Evolutionary conservation across 2,888 invertebrate genomes (phyloP), one percentile per base, ranked within the genome.

Genomic region (Drosophila bunnanda): DNA sequence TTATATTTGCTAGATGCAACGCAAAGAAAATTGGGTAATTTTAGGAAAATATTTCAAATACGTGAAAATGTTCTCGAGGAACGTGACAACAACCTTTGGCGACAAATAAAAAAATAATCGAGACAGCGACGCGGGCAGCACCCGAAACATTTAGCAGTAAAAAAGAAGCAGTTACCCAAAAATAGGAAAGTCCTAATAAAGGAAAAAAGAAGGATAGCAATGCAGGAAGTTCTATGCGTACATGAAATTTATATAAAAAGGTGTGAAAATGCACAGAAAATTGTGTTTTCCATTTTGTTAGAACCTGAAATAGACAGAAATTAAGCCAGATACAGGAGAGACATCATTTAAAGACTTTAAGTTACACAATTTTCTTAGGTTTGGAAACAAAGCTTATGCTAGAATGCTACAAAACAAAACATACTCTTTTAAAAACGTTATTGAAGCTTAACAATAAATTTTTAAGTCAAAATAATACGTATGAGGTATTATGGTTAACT

Each of bases 21-120:
- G 60, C 64, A 58, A 66, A 66, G 74, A 76, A 89, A 79, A 84
- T 89, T 89, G 78, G 85, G 87, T 89, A 81, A 89, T 89, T 87
- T 85, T 89, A 80, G 46, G 73, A 86, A 86, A 86, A 86, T 89
- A 86, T 86, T 88, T 86, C 72, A 86, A 76, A 83, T 77, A 86
- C 85, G 85, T 86, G 85, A 76, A 89, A 86, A 89, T 89, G 85
- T 78, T 74, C 72, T 57, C 25, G 43, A 30, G 46, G 87, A 64
- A 88, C 88, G 88, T 88, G 88, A 88, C 90, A 68, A 77, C 77
- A 70, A 55, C 56, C 66, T 25, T 28, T 55, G 78, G 73, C 54
- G 68, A 77, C 76, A 76, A 77, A 72, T 61, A 80, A 75, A 55
- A 60, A 60, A 34, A 61, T 59, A 64, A 54, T 56, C 44, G 56